phyloP scores from a whole-genome alignment of 2,797 vertebrate genomes.

The Micrastur ruficollis region DNA sequence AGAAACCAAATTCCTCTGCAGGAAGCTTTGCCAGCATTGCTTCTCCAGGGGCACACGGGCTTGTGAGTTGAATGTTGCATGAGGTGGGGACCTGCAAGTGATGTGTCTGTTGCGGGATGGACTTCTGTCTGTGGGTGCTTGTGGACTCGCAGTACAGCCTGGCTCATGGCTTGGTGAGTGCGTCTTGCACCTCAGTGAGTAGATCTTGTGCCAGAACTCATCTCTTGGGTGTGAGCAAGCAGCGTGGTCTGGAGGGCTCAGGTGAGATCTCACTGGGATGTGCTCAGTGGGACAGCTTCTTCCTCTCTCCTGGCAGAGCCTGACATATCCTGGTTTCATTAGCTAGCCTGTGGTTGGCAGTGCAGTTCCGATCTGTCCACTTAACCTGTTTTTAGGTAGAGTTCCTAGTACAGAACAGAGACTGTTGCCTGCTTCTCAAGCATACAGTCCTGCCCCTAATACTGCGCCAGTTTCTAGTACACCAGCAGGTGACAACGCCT shows the following conservation, averaged over 20 bases:
- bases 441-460: background rate
- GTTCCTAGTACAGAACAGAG: background rate
- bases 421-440: background rate
- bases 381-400: background rate
- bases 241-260: background rate
- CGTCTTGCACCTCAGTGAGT: background rate
- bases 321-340: background rate
- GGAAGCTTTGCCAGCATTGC: background rate
- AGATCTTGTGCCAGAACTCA: background rate
- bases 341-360: no score
- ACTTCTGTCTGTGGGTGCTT: background rate
- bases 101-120: background rate
- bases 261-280: background rate
- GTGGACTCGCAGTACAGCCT: background rate
- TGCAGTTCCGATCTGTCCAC: fast-evolving
- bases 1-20: background rate
- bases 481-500: background rate
- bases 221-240: background rate
- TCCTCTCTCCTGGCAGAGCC: background rate
- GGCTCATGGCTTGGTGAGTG: background rate
- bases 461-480: background rate
- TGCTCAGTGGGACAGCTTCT: background rate
- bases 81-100: background rate
- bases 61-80: fast-evolving
- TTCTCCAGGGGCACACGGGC: fast-evolving